These are phyloP conservation scores for Tipula confusa DNA, from an alignment of 2,888 invertebrate species.

Conservation along the genomic window DNA sequence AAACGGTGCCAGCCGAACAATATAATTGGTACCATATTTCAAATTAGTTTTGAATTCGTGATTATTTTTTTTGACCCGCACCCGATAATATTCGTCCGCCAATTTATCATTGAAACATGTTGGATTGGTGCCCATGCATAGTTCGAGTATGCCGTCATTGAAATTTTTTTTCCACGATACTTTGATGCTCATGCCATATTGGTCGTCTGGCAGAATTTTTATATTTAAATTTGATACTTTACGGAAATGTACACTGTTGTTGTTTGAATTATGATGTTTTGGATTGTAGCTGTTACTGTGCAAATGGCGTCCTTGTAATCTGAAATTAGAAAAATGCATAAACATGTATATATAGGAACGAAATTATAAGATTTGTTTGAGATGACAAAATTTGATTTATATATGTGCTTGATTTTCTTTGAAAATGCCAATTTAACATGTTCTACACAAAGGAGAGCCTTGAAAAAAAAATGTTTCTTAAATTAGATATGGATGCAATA, in stretches of 20 bases:
- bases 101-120: conserved; percentile 25
- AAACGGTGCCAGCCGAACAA: conserved; percentile 39
- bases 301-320: conserved; percentile 3
- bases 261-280: not conserved
- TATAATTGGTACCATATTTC: conserved; percentile 47
- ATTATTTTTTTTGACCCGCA: not conserved
- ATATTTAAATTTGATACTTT: conserved; percentile 4
- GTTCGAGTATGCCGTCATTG: not conserved
- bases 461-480: no score
- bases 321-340: not conserved
- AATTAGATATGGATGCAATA: no score
- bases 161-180: not conserved
- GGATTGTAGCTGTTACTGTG: not conserved
- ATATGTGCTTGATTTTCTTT: not conserved
- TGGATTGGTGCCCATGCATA: not conserved
- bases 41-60: conserved; percentile 45
- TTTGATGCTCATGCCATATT: not conserved
- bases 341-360: not conserved
- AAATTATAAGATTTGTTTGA: no score
- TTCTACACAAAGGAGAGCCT: no score
- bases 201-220: not conserved
- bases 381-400: not conserved
- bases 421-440: no score
- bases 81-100: not conserved
- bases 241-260: not conserved